Evolutionary conservation across 2,888 invertebrate species (phyloP), one percentile per base, ranked within the genome.

Genomic region (Luperina nickerlii): DNA sequence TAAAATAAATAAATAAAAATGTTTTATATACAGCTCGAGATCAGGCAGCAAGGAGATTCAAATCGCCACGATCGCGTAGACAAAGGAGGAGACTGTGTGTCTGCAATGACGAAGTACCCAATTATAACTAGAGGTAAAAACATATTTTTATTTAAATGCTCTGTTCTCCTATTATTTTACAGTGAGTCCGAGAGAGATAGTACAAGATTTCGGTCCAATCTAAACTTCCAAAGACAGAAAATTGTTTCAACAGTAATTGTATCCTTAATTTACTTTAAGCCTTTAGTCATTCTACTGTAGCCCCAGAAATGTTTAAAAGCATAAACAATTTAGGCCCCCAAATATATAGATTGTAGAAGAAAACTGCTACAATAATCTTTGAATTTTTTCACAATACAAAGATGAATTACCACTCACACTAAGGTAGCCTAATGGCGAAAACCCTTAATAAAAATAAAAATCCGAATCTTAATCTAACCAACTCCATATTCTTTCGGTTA

Each of bases 401-500:
- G 5, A 70, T 51, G 5, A 69, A 54, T 18, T 3, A 54, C 32
- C 15, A 6, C 24, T 32, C 5, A 32, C 24, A 15, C 15, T 70
- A 24, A 38, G 9, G 27, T 74, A 54, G 45, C 0, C 9, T 1
- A 32, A 32, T 42, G 7, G 20, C 3, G 27, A 51, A 62, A 27
- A 3, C 13, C 4, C 2, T 13, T 13, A 45, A 45, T 7, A 11
- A 24, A 32, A 38, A 18, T 18, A 11, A 1, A 27, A 32, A 60
- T 32, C 20, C 11, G 1, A 45, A 48, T 65, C 8, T 2, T 15
- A 70, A 62, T 32, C 4, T 68, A 62, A 68, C 45, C 2, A 20
- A 48, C 20, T 57, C 0, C 1, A 2, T 27, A 24, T 63, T 65
- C 24, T 84, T 81, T 54, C 70, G 74, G 83, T 5, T 74, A 38